Percentiles rank a stretch among this genome's conserved stretches.
These are phyloP conservation scores for Hippasteria phrygiana DNA, from an alignment of 53 echinoderm and acorn worm species.

Conservation along the genomic window DNA sequence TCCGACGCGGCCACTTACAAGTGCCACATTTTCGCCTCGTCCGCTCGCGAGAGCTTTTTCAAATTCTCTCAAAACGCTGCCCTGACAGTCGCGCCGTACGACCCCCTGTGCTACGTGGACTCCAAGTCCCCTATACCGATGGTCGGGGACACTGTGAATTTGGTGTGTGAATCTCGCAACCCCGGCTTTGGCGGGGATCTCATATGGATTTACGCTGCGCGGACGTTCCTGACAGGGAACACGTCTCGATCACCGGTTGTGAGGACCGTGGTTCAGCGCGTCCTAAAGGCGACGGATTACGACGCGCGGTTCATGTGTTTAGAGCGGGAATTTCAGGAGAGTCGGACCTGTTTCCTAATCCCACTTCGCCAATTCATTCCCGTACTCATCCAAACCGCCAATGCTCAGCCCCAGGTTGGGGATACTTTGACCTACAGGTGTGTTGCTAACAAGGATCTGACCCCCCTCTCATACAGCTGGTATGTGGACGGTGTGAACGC, in stretches of 20 bases:
- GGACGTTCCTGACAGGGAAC: conserved; percentile 15
- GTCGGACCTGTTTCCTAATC: conserved; percentile 25
- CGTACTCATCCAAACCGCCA: conserved; percentile 36
- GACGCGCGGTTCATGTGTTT: conserved; percentile 54
- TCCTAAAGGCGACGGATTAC: conserved; percentile 13
- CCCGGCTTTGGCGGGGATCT: background rate
- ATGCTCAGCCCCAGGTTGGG: conserved; percentile 11
- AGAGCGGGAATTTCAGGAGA: conserved; percentile 7
- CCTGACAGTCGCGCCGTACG: conserved; percentile 48
- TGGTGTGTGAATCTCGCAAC: conserved; percentile 55
- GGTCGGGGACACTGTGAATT: conserved; percentile 40
- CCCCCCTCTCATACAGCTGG: conserved; percentile 31
- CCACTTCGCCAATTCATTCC: conserved; percentile 45
- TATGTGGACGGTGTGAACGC: conserved; percentile 4
- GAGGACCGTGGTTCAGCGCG: conserved; percentile 26
- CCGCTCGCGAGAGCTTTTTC: background rate
- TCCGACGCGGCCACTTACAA: conserved; percentile 47
- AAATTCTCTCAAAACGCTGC: background rate
- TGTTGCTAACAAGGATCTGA: conserved; percentile 43
- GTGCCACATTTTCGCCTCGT: conserved; percentile 52
- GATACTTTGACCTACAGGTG: conserved; percentile 58
- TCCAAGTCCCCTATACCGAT: conserved; percentile 14
- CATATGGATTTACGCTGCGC: conserved; percentile 22
- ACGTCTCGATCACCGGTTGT: background rate
- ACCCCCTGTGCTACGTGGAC: conserved; percentile 45